Percentiles rank a stretch among this genome's conserved stretches.
Evolutionary conservation across 1,140 invertebrate species (phyloP).

Genomic region (Atta colombica): DNA sequence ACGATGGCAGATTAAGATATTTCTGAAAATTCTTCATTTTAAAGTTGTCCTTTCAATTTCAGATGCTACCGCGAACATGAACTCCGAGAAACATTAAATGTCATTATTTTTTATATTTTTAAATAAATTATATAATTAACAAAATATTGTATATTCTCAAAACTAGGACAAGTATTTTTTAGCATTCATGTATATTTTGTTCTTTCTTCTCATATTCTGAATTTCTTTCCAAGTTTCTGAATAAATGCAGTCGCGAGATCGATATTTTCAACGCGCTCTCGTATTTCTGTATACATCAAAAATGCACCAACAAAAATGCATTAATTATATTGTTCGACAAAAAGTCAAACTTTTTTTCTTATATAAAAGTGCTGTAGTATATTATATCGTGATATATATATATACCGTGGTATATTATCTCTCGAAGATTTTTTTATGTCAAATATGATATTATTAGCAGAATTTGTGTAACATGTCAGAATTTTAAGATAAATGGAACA

Average conservation of each 20-base stretch:
- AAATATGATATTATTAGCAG: too few relatives aligned
- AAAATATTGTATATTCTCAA: neutral
- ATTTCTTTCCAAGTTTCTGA: neutral
- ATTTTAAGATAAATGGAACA: too few relatives aligned
- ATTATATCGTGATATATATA: too few relatives aligned
- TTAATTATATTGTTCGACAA: neutral
- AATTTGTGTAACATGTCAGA: too few relatives aligned
- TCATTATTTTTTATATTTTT: neutral
- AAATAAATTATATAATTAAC: slow-evolving; percentile 14
- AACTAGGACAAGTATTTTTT: neutral
- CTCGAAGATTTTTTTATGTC: too few relatives aligned
- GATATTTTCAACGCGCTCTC: neutral
- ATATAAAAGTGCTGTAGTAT: too few relatives aligned
- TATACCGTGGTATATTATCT: too few relatives aligned
- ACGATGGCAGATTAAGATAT: neutral
- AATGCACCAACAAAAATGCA: neutral
- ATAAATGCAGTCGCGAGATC: slow-evolving; percentile 25
- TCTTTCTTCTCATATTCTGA: neutral
- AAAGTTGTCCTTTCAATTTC: neutral
- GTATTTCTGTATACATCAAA: neutral
- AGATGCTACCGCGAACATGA: neutral
- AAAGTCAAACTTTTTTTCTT: too few relatives aligned
- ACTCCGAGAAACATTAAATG: neutral
- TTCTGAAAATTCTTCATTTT: neutral
- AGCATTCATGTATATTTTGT: neutral